Percentiles rank a stretch among this genome's conserved stretches.
Conservation (phyloP, 35 echinoderm and acorn worm species). For the Hemicentrotus pulcherrimus region DNA sequence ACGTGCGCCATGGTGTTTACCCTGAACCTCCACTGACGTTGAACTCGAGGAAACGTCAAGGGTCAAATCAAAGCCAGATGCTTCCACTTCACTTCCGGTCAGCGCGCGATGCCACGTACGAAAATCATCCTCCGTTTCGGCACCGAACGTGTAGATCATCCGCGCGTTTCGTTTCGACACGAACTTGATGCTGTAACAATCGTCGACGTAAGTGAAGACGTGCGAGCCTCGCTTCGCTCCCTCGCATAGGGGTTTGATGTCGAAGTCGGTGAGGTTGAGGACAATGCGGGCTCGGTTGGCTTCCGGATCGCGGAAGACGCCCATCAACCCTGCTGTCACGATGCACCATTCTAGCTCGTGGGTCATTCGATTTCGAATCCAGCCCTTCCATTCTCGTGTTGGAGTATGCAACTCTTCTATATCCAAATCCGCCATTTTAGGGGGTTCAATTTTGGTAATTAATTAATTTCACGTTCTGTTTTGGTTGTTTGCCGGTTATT, state of each 20-base stretch:
- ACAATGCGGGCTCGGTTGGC: constrained; percentile 23
- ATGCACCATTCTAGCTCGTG: constrained; percentile 45
- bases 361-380: constrained; percentile 30
- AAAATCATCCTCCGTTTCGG: constrained; percentile 33
- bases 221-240: not conserved
- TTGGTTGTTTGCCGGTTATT: not conserved
- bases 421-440: not conserved
- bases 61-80: not conserved
- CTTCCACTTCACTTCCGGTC: not conserved
- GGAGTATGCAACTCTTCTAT: not conserved
- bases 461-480: not conserved
- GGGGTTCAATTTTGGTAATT: not conserved
- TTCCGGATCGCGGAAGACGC: constrained; percentile 32
- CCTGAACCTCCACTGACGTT: not conserved
- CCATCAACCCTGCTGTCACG: constrained; percentile 39
- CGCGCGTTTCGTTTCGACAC: not conserved
- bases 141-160: constrained; percentile 1
- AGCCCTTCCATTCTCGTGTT: constrained; percentile 23
- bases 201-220: constrained; percentile 21
- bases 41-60: not conserved
- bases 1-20: not conserved
- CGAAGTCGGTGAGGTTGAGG: constrained; percentile 23
- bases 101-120: not conserved
- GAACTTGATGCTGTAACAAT: constrained; percentile 34
- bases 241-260: constrained; percentile 19